phyloP scores from a whole-genome alignment of 2,888 invertebrate genomes.

The Tetragnatha montana region DNA sequence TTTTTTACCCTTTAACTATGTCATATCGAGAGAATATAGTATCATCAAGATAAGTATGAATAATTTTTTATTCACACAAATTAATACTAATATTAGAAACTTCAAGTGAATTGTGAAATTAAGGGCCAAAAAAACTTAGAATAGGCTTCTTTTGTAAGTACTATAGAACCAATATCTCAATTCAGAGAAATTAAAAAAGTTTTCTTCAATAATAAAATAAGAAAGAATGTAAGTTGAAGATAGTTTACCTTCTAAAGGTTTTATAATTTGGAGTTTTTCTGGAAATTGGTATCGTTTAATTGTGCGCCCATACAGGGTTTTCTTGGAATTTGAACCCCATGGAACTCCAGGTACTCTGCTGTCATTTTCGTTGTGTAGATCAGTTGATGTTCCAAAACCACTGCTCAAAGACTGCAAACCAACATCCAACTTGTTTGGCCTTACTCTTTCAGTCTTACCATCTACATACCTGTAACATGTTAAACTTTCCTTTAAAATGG shows the following conservation, averaged over 20 bases:
- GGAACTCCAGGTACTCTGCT: slow-evolving; percentile 37
- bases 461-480: slow-evolving; percentile 45
- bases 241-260: slow-evolving; percentile 85
- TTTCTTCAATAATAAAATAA: background rate
- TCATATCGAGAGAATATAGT: no score
- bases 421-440: slow-evolving; percentile 59
- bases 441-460: slow-evolving; percentile 44
- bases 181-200: no score
- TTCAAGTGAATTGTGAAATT: no score
- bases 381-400: slow-evolving; percentile 62
- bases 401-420: slow-evolving; percentile 54
- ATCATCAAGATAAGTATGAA: no score
- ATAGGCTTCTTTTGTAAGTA: no score
- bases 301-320: slow-evolving; percentile 61
- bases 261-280: slow-evolving; percentile 89
- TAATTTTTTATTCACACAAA: no score
- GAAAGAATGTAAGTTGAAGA: background rate
- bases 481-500: background rate
- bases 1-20: no score
- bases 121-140: no score
- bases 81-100: no score
- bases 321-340: slow-evolving; percentile 53
- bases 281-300: slow-evolving; percentile 79
- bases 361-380: slow-evolving; percentile 44
- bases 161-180: no score